Evolutionary conservation across 1,140 invertebrate genomes (phyloP).

Genomic region (Drosophila lacteicornis): DNA sequence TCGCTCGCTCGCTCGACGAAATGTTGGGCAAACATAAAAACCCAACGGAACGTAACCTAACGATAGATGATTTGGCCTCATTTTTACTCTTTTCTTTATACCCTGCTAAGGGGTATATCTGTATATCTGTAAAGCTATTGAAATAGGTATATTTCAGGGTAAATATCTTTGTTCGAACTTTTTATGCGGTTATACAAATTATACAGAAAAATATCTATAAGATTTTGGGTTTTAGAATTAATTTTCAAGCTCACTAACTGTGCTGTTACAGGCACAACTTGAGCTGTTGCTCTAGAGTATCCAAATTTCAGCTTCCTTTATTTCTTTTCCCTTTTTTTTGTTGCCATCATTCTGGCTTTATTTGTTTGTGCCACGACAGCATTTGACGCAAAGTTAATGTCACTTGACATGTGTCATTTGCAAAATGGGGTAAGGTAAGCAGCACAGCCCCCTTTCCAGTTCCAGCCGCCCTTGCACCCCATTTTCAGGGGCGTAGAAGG

Average conservation of each 20-base stretch:
- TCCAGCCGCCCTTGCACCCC: slow-evolving; percentile 5
- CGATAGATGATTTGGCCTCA: slow-evolving; percentile 66
- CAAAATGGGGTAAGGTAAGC: slow-evolving; percentile 77
- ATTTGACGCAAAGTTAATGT: slow-evolving; percentile 82
- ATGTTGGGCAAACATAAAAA: slow-evolving; percentile 81
- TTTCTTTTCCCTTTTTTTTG: slow-evolving; percentile 7
- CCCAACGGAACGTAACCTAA: slow-evolving; percentile 79
- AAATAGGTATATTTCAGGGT: too few relatives aligned
- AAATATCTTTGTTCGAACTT: too few relatives aligned
- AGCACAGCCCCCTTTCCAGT: neutral
- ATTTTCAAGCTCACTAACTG: neutral
- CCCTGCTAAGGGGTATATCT: neutral
- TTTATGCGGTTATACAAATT: too few relatives aligned
- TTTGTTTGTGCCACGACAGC: slow-evolving; percentile 78
- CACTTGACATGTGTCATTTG: slow-evolving; percentile 84
- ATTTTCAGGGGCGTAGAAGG: neutral
- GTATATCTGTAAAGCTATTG: too few relatives aligned
- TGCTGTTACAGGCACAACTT: too few relatives aligned
- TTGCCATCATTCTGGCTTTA: slow-evolving; percentile 53
- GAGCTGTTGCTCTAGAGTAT: neutral
- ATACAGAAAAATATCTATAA: neutral
- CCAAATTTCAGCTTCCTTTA: neutral
- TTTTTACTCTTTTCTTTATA: slow-evolving; percentile 14
- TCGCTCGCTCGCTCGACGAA: slow-evolving; percentile 42
- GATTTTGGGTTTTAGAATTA: too few relatives aligned